These are phyloP conservation scores for Idaea aversata DNA, from an alignment of 2,888 invertebrate genomes.

Conservation along the genomic window DNA sequence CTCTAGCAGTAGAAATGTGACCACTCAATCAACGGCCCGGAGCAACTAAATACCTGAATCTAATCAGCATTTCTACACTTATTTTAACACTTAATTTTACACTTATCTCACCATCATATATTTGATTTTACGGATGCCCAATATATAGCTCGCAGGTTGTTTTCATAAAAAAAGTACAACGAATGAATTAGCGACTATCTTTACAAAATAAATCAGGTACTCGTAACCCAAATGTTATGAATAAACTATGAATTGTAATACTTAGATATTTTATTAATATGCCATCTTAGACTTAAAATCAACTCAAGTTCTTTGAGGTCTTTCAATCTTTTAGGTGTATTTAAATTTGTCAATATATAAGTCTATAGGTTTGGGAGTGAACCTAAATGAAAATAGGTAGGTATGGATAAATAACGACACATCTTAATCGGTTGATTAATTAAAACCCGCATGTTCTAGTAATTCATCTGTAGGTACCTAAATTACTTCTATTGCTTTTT, in stretches of 20 bases:
- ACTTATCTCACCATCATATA: conserved; percentile 74
- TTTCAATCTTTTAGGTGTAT: too few species aligned
- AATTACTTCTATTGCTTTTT: too few species aligned
- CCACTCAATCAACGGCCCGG: conserved; percentile 62
- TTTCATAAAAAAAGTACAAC: conserved; percentile 2
- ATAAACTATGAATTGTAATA: background rate
- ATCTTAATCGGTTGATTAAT: too few species aligned
- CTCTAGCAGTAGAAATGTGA: conserved; percentile 63
- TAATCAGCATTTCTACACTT: conserved; percentile 79
- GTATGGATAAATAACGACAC: too few species aligned
- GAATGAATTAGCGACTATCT: background rate
- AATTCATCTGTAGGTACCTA: too few species aligned
- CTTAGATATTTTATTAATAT: too few species aligned
- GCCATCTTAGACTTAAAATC: too few species aligned
- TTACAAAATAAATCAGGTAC: background rate
- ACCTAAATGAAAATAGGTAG: too few species aligned
- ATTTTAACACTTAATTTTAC: conserved; percentile 80
- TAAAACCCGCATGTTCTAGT: too few species aligned
- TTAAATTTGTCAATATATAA: too few species aligned
- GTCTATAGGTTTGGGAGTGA: too few species aligned
- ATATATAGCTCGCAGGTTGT: conserved; percentile 31
- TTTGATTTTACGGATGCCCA: conserved; percentile 65
- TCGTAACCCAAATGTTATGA: background rate
- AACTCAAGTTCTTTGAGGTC: too few species aligned
- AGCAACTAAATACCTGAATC: conserved; percentile 75